A percentile compares a stretch with the other conserved stretches of the same genome.
Conservation (phyloP, 2,888 invertebrate species). For the Ectobius pallidus region DNA sequence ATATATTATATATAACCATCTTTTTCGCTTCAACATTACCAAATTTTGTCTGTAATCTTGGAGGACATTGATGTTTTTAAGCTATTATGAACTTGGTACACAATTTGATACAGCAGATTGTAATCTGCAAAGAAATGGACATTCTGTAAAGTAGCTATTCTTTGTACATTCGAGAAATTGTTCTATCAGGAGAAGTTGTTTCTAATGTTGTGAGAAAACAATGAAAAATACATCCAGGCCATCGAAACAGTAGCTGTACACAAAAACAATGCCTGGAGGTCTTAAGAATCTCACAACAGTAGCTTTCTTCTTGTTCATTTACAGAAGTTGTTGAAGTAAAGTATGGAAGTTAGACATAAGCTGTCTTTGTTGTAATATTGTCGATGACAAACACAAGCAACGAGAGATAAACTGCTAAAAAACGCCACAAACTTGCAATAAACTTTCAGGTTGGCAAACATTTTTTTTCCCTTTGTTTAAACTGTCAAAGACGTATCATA, state of each 20-base stretch:
- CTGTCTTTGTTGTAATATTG: not conserved
- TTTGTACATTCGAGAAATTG: not conserved
- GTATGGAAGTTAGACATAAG: not conserved
- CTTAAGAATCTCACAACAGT: not conserved
- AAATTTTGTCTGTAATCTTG: not conserved
- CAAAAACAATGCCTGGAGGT: slow-evolving; percentile 3
- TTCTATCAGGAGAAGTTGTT: not conserved
- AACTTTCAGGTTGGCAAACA: no score
- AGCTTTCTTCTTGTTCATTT: not conserved
- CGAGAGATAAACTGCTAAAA: no score
- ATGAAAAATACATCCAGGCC: not conserved
- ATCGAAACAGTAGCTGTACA: no score
- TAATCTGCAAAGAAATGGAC: not conserved
- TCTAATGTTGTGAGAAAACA: not conserved
- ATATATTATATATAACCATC: slow-evolving; percentile 11
- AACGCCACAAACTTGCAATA: no score
- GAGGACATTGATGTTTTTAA: not conserved
- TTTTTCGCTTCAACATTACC: slow-evolving; percentile 1
- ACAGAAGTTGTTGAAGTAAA: not conserved
- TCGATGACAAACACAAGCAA: no score
- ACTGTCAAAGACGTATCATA: no score
- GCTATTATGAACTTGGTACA: no score
- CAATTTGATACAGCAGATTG: not conserved
- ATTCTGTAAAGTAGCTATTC: not conserved
- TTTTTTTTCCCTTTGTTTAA: no score